Evolutionary conservation across 2,797 vertebrate genomes (phyloP).

Genomic region (Xenops minutus): DNA sequence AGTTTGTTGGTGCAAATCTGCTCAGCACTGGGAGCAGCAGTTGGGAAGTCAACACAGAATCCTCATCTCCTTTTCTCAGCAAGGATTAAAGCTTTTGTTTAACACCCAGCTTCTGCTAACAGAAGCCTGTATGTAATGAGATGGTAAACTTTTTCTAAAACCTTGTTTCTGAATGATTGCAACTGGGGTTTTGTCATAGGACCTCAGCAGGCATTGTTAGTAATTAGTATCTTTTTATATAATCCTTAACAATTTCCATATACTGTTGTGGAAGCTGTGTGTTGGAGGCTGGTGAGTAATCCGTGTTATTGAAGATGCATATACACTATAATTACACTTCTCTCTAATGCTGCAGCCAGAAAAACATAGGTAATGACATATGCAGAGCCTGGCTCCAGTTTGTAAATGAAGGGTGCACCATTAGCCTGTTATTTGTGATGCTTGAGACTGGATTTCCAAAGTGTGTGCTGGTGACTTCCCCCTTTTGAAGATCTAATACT

Average conservation of each 20-base stretch:
- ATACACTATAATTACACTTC: neutral
- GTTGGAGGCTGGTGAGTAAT: neutral
- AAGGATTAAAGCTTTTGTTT: neutral
- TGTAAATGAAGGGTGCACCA: neutral
- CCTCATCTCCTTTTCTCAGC: neutral
- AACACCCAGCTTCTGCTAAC: neutral
- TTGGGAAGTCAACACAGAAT: neutral
- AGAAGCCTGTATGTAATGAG: neutral
- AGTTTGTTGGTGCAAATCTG: neutral
- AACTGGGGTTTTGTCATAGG: neutral
- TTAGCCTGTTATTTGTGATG: neutral
- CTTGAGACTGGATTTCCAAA: neutral
- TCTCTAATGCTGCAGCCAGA: neutral
- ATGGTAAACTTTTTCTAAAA: neutral
- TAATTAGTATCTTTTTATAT: neutral
- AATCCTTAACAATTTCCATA: neutral
- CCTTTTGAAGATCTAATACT: neutral
- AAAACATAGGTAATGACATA: neutral
- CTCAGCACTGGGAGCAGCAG: neutral
- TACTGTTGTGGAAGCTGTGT: neutral
- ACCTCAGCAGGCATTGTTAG: neutral
- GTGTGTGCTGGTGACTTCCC: neutral
- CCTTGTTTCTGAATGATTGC: neutral
- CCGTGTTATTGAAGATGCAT: neutral
- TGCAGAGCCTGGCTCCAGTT: neutral